Base-by-base conservation (phyloP, 2,113 vertebrate genomes). In the Ramphastos sulfuratus region DNA sequence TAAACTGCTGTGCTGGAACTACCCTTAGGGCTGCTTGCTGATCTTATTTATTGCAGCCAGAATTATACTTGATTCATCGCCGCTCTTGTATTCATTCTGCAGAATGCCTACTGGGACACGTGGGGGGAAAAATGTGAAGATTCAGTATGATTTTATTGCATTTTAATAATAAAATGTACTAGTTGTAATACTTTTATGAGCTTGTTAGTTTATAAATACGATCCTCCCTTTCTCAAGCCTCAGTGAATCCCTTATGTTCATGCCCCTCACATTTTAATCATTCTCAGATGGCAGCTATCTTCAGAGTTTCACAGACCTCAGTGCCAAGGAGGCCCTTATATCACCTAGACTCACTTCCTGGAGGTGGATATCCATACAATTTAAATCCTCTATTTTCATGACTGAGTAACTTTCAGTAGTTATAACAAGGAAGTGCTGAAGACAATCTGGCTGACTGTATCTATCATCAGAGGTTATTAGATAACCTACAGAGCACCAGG, bases 141-240 rank as follows among this genome's bases (percentile, higher is more conserved):
- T 95, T 94, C 94, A 52, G 46, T 71, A 72, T 52, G 60, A 76
- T 85, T 93, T 89, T 85, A 94, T 82, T 89, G 61, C 76, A 92
- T 94, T 96, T 96, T 93, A 96, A 94, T 96, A 95, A 64, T 93
- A 94, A 97, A 96, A 91, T 58, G 16, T 82, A 95, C 69, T 77
- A 63, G 56, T 75, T 82, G 61, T 94, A 94, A 96, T 92, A 61
- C 55, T 93, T 93, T 82, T 84, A 91, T 79, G 42, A 56, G 74
- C 52, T 89, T 87, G 70, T 94, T 95, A 89, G 37, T 83, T 87
- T 96, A 81, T 81, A 95, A 96, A 96, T 92, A 87, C 5, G 5
- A 42, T 80, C 90, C 58, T 78, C 60, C 70, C 35, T 92, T 94
- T 94, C 79, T 78, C 42, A 64, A 82, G 33, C 44, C 55, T 66